Evolutionary conservation across 2,888 invertebrate species (phyloP).

Genomic region (Parnassius orleans): DNA sequence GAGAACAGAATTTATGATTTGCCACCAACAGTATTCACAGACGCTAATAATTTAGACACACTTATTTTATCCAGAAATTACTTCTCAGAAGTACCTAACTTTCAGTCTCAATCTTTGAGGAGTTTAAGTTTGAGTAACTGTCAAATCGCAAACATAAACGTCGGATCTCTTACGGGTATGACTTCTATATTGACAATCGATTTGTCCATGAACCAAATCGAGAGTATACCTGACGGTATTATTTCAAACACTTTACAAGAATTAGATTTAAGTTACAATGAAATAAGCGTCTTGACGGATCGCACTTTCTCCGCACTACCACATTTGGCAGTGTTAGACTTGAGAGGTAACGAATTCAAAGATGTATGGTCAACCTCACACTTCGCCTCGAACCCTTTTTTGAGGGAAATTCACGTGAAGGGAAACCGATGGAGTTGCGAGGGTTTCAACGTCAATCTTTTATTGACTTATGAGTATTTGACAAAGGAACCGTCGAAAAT

Average conservation of each 20-base stretch:
- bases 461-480: constrained; percentile 82
- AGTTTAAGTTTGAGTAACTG: constrained; percentile 82
- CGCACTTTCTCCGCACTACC: constrained; percentile 82
- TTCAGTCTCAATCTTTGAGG: constrained; percentile 80
- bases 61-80: constrained; percentile 85
- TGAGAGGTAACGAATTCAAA: constrained; percentile 87
- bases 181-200: constrained; percentile 81
- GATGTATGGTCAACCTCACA: constrained; percentile 81
- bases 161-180: constrained; percentile 76
- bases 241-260: constrained; percentile 81
- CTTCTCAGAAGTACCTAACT: constrained; percentile 78
- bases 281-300: constrained; percentile 81
- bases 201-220: constrained; percentile 84
- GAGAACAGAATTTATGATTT: constrained; percentile 83
- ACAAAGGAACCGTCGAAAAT: constrained; percentile 78
- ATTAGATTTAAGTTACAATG: constrained; percentile 81
- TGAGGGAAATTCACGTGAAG: constrained; percentile 81
- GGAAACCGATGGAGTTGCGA: constrained; percentile 91
- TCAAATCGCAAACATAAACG: constrained; percentile 80
- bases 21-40: constrained; percentile 77
- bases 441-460: constrained; percentile 80
- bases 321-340: constrained; percentile 82
- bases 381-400: constrained; percentile 82
- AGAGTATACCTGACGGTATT: constrained; percentile 80
- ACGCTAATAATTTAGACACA: constrained; percentile 77